Evolutionary conservation across 2,113 vertebrate species (phyloP), one percentile per base, ranked within the genome.

Genomic region (Butorides virescens): DNA sequence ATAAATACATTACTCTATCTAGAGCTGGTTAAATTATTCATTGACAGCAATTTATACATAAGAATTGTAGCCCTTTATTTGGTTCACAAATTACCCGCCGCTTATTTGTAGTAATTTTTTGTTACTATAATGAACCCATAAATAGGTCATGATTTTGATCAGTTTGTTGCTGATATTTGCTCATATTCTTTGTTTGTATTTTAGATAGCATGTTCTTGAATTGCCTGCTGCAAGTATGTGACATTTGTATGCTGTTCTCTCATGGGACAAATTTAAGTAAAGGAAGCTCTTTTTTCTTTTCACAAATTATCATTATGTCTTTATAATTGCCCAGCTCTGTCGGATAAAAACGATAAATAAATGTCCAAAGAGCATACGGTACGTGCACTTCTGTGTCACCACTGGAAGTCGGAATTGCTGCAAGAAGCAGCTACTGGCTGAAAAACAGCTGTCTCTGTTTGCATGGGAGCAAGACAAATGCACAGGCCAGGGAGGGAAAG

Each of bases 11-110:
- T 27, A 5, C 58, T 88, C 56, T 91, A 82, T 75, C 73, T 81
- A 68, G 39, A 79, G 32, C 71, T 83, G 47, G 13, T 92, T 95
- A 92, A 92, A 94, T 95, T 95, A 92, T 90, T 93, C n/a, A 90
- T 70, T 83, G 90, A 44, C 73, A 95, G 68, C 61, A 72, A 65
- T 89, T 91, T 90, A 47, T 75, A 19, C 39, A 26, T 83, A 73
- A 90, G 62, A 85, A 42, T 50, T 13, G 5, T 66, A 55, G 46
- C 23, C 56, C n/a, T 85, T 89, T 91, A 68, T 95, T 96, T 93
- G 61, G 25, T 75, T 91, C 80, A 85, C 75, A 94, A 80, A 94
- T 94, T 96, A 80, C 29, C 26, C 59, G 73, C 32, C 20, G 36
- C 67, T 93, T 74, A 90, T 65, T 91, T 94, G 36, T 74, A 89